Conservation (phyloP, 1,140 invertebrate genomes). For the Drosophila nebulosa region DNA sequence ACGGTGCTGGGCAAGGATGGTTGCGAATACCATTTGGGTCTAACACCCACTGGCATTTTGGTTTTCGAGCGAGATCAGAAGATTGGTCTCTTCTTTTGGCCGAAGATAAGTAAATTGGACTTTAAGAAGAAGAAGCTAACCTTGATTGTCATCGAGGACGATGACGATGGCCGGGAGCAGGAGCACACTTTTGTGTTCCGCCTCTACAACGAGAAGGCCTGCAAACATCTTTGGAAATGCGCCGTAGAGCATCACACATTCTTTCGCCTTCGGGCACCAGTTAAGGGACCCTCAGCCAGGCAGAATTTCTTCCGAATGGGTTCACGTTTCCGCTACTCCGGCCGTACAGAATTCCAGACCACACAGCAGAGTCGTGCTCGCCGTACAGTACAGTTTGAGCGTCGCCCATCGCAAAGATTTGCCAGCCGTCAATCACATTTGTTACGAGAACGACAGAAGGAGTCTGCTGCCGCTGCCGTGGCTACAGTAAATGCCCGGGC, state of each 20-base stretch:
- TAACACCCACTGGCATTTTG: constrained; percentile 98
- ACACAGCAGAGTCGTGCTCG: constrained; percentile 93
- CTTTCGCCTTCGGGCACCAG: constrained; percentile 95
- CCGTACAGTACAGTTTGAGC: constrained; percentile 96
- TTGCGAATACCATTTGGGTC: constrained; percentile 96
- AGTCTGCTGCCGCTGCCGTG: constrained; percentile 81
- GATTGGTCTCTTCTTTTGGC: constrained; percentile 99
- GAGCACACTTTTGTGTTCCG: constrained; percentile 96
- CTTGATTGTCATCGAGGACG: constrained; percentile 97
- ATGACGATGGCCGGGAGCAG: constrained; percentile 95
- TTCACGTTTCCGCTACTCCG: constrained; percentile 96
- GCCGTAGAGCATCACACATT: constrained; percentile 99
- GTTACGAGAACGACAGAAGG: constrained; percentile 87
- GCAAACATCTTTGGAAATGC: constrained; percentile 99
- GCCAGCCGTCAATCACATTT: constrained; percentile 93
- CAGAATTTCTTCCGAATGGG: constrained; percentile 99
- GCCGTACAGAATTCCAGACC: constrained; percentile 97
- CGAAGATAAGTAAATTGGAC: constrained; percentile 95
- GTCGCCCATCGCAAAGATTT: constrained; percentile 97
- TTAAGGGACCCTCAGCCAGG: constrained; percentile 92
- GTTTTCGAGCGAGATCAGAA: constrained; percentile 97
- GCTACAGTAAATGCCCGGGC: constrained; percentile 65
- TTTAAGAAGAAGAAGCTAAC: constrained; percentile 98
- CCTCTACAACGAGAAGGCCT: constrained; percentile 97
- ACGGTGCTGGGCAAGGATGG: constrained; percentile 97